A percentile compares a stretch with the other conserved stretches of the same genome.
phyloP scores from a whole-genome alignment of 2,113 vertebrate species.

The Lophius piscatorius region DNA sequence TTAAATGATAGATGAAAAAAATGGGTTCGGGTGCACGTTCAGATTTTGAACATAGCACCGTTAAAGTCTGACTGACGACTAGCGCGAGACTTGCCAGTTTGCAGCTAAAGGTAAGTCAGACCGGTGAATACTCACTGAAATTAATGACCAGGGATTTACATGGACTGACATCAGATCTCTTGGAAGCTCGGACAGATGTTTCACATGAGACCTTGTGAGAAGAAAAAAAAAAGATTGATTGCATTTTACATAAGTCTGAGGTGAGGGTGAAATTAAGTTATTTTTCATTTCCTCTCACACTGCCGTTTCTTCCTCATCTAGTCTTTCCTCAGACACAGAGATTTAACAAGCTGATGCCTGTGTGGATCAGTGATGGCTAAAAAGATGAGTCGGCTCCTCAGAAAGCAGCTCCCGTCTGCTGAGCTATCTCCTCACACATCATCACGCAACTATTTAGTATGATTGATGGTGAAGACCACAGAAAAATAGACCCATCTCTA shows the following conservation, averaged over 20 bases:
- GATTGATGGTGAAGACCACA: neutral
- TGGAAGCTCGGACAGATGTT: conserved; percentile 26
- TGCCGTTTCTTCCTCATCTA: neutral
- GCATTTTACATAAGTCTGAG: conserved; percentile 28
- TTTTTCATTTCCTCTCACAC: conserved; percentile 29
- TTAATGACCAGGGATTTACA: conserved; percentile 68
- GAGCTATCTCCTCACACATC: neutral
- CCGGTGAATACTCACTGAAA: conserved; percentile 66
- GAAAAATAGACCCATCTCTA: too few species aligned
- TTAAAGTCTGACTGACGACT: conserved; percentile 42
- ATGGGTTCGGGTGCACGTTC: conserved; percentile 6
- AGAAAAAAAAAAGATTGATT: conserved; percentile 24
- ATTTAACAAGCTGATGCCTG: conserved; percentile 29
- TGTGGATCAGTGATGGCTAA: conserved; percentile 28
- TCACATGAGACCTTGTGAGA: too few species aligned
- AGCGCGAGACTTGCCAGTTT: conserved; percentile 22
- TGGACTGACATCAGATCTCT: conserved; percentile 58
- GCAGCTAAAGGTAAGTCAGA: conserved; percentile 62
- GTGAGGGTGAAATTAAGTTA: conserved; percentile 30
- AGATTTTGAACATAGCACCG: conserved; percentile 34
- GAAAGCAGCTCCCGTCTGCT: neutral
- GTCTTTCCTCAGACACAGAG: conserved; percentile 11
- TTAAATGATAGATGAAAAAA: too few species aligned
- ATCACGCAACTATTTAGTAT: neutral
- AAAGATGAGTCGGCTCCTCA: conserved; percentile 29